Evolutionary conservation across 2,888 invertebrate genomes (phyloP).

Genomic region (Pasiphila rectangulata): DNA sequence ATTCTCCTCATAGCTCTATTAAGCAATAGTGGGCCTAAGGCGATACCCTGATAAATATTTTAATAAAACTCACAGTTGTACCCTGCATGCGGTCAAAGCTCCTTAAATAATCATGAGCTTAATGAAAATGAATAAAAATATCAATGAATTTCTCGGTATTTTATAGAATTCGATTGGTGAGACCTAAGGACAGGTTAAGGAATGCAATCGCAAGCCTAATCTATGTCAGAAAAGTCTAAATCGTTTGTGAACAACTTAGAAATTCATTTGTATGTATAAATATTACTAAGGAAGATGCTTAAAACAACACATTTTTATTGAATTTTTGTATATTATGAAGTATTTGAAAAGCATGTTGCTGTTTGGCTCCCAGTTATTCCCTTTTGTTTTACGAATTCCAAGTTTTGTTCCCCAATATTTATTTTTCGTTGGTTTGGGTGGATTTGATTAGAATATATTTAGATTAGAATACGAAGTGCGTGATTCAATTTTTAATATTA

Average conservation of each 20-base stretch:
- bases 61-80: constrained; percentile 41
- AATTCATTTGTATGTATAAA: constrained; percentile 7
- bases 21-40: constrained; percentile 37
- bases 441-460: constrained; percentile 41
- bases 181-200: constrained; percentile 1
- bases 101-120: constrained; percentile 33
- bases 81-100: constrained; percentile 56
- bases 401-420: constrained; percentile 42
- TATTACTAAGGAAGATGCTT: constrained; percentile 1
- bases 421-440: constrained; percentile 55
- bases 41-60: constrained; percentile 34
- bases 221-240: constrained; percentile 1
- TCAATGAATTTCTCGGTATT: constrained; percentile 11
- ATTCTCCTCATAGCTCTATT: constrained; percentile 41
- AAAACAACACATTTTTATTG: constrained; percentile 5
- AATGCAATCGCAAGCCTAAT: constrained; percentile 6
- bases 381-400: constrained; percentile 33
- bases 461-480: constrained; percentile 25
- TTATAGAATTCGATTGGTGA: constrained; percentile 13
- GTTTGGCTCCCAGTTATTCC: constrained; percentile 29
- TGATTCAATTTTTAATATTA: constrained; percentile 3
- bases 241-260: background rate
- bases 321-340: constrained; percentile 4
- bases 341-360: constrained; percentile 35
- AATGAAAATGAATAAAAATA: constrained; percentile 18